These are phyloP conservation scores for Meda fulgida DNA, from an alignment of 2,797 vertebrate species.

Conservation along the genomic window DNA sequence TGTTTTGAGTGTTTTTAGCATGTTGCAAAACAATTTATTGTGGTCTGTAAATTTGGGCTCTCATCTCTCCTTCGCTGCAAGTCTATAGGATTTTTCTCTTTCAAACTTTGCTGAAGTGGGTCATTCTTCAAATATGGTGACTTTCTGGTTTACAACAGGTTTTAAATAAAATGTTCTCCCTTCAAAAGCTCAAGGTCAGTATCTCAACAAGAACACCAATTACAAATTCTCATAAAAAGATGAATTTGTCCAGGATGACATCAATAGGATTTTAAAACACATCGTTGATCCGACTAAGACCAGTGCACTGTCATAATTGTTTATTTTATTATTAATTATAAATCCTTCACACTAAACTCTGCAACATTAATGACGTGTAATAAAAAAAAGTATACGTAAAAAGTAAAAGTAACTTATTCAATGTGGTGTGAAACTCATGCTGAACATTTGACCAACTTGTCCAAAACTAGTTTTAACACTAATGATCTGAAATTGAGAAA, in stretches of 20 bases:
- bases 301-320: not conserved
- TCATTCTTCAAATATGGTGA: not conserved
- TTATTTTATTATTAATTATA: not conserved
- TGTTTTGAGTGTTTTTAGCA: not conserved
- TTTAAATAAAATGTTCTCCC: not conserved
- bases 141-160: not conserved
- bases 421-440: not conserved
- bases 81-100: not conserved
- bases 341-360: not conserved
- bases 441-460: not conserved
- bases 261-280: not conserved
- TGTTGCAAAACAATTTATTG: not conserved
- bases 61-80: not conserved
- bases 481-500: not conserved
- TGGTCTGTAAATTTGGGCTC: not conserved
- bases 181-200: not conserved
- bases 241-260: not conserved
- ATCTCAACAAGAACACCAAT: not conserved
- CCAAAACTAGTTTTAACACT: not conserved
- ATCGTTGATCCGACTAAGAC: not conserved
- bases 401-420: too few relatives aligned
- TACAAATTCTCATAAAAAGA: slow-evolving; percentile 8
- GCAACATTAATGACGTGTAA: not conserved
- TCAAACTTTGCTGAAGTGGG: not conserved
- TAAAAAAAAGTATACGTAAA: too few relatives aligned